Evolutionary conservation across 2,113 vertebrate genomes (phyloP), one percentile per base, ranked within the genome.

Genomic region (Ciconia stormi): DNA sequence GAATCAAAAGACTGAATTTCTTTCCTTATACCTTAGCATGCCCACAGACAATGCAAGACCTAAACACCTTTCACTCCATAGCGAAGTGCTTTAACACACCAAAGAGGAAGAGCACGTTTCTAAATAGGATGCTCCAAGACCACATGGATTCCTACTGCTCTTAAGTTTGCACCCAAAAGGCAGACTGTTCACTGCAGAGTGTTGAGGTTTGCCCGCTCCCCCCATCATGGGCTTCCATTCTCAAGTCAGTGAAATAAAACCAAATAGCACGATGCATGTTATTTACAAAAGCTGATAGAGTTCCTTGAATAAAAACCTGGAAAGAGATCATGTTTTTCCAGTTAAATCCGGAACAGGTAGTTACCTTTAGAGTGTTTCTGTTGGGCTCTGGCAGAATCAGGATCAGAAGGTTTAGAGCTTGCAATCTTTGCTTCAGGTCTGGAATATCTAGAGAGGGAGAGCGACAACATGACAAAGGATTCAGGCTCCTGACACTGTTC

Each of bases 291-390:
- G 42, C 18, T 23, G 16, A n/a, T 4, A 72, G 26, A 23, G 16
- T 30, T 69, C 34, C 25, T 46, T 27, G 21, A 78, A 55, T 27
- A 70, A 67, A 62, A 89, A 21, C n/a, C 25, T 73, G 38, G 9
- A 67, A 91, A 1, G 6, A 79, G 36, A 78, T 16, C 4, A 6
- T 6, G 13, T 17, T 82, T 77, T 67, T 32, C 49, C 50, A 40
- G n/a, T 63, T 59, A 82, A 82, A 74, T 19, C 32, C 55, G 29
- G 40, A 83, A 50, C 10, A 55, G 25, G 32, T 9, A 44, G 46
- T 87, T 97, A 99, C 99, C 99, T 99, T 99, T 22, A 99, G 96
- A 49, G 99, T 99, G 94, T 98, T 99, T 91, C 99, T 98, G 98
- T 99, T 99, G 71, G 99, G 97, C 74, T 99, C 99, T 5, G 99